Evolutionary conservation across 2,113 vertebrate genomes (phyloP).

Genomic region (Crotophaga sulcirostris): DNA sequence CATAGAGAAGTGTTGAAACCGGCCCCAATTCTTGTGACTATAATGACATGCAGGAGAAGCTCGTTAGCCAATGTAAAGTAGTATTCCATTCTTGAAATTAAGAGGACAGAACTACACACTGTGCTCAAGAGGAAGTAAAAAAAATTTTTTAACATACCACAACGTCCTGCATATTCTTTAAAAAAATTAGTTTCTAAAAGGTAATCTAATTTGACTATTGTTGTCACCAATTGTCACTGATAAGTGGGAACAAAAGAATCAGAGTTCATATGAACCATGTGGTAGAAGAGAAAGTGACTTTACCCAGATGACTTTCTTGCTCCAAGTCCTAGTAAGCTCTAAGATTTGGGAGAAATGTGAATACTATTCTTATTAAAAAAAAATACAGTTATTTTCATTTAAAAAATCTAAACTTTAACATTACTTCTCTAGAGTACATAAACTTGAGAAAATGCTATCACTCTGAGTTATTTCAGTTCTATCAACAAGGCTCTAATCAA

Average conservation of each 20-base stretch:
- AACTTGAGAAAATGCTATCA: neutral
- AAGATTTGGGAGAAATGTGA: neutral
- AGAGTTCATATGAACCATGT: neutral
- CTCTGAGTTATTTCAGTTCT: neutral
- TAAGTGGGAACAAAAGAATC: neutral
- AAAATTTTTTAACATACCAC: neutral
- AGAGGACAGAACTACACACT: neutral
- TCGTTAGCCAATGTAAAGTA: neutral
- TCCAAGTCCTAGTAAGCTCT: neutral
- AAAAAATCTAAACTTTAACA: accelerated
- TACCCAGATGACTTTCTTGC: neutral
- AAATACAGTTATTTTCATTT: neutral
- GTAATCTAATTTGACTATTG: neutral
- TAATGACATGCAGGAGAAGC: neutral
- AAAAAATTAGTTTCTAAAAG: neutral
- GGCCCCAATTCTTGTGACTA: too few species aligned
- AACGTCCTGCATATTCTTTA: neutral
- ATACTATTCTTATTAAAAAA: neutral
- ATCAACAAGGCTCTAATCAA: neutral
- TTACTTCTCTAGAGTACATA: neutral
- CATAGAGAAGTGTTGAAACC: too few species aligned
- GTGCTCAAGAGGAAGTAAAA: neutral
- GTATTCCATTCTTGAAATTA: neutral
- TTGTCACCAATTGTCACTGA: neutral
- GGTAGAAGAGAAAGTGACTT: neutral